Base-by-base conservation (phyloP, 2,888 invertebrate genomes). In the Aplocera efformata region DNA sequence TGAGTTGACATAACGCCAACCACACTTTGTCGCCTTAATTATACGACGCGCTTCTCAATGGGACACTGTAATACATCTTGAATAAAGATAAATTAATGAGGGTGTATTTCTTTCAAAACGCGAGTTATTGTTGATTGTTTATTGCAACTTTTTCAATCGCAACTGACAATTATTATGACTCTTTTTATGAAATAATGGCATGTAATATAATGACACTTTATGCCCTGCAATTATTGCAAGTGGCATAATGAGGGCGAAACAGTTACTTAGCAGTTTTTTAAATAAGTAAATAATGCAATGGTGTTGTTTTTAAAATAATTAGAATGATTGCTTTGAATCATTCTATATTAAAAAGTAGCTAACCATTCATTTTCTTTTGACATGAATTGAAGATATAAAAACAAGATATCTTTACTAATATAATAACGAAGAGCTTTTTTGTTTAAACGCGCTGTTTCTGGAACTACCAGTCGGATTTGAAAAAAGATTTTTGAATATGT, bases 11-110 rank as follows among this genome's bases (percentile, higher is more conserved):
- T 73, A 74, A 68, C 63, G 72, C 73, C 75, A 77, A 67, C 72
- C 72, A 62, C 72, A 77, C 77, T 80, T 80, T 81, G 78, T 79
- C 67, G 69, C 68, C 64, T 61, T 82, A 83, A 85, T 85, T 84
- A 83, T 61, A 60, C 67, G 72, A 66, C 67, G 70, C 67, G 58
- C 63, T 63, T 67, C 67, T 76, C 76, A 77, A 79, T 78, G 61
- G 67, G 65, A 77, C 74, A 73, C 56, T 66, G 72, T 65, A 73
- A 70, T 77, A 67, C 60, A 64, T 78, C 79, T 79, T 79, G 63
- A 67, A 65, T 71, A 70, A 60, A 58, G 57, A 67, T 59, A 63
- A 67, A 72, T 70, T 72, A 72, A 72, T 61, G 70, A 68, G 63
- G 53, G 25, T 34, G 39, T 42, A 40, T 50, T 53, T 35, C 40